Conservation (phyloP, 2,113 vertebrate species). For the Columba janthina region DNA sequence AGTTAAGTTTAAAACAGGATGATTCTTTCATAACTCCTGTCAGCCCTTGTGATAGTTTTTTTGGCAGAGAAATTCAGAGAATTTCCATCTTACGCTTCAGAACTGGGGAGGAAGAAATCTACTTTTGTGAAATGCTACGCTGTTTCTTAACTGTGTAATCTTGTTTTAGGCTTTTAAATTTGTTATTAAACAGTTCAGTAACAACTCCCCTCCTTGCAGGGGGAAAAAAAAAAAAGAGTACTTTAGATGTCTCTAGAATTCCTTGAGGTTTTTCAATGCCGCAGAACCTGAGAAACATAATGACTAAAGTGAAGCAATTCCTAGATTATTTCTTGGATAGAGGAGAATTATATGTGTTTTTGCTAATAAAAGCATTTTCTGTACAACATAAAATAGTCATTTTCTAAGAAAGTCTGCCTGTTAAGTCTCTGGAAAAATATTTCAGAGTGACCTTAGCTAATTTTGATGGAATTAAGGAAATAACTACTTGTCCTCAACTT, state of each 20-base stretch:
- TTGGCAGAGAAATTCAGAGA: conserved; percentile 9
- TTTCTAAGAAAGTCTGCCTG: neutral
- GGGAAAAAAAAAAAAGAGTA: neutral
- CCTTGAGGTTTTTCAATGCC: neutral
- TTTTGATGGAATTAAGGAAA: neutral
- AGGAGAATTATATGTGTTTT: neutral
- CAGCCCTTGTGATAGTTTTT: neutral
- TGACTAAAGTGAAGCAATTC: conserved; percentile 5
- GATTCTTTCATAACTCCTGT: conserved; percentile 22
- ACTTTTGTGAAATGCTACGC: neutral
- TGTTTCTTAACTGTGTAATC: neutral
- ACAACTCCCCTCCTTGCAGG: neutral
- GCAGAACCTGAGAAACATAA: neutral
- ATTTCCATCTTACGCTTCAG: neutral
- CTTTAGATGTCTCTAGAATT: neutral
- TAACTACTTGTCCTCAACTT: neutral
- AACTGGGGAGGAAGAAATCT: neutral
- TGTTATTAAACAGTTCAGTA: neutral
- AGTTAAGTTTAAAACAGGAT: conserved; percentile 25
- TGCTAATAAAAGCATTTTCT: neutral
- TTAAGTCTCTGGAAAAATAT: neutral
- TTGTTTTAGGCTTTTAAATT: neutral
- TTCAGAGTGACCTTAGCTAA: neutral
- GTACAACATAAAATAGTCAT: neutral
- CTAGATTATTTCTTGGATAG: neutral